A percentile compares a stretch with the other conserved stretches of the same genome.
Evolutionary conservation across 2,888 invertebrate genomes (phyloP).

Genomic region (Diaperis boleti): DNA sequence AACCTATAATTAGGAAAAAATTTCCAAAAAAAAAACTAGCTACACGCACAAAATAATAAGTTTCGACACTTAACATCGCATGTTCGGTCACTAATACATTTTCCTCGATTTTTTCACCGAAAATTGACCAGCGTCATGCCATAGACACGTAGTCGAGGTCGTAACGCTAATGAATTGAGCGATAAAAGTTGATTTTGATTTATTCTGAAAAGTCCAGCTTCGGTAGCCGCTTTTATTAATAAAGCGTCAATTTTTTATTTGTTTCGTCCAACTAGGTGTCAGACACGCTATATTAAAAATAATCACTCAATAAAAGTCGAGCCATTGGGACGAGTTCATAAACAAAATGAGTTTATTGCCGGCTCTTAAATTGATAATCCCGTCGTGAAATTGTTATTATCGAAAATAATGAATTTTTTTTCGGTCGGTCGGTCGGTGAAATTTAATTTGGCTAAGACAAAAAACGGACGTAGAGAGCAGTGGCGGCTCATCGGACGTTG

Average conservation of each 20-base stretch:
- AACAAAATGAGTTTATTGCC: constrained; percentile 52
- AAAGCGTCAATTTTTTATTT: constrained; percentile 10
- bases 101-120: constrained; percentile 23
- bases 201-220: constrained; percentile 19
- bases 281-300: constrained; percentile 55
- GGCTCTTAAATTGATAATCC: constrained; percentile 34
- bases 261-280: constrained; percentile 53
- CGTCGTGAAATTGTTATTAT: constrained; percentile 35
- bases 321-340: constrained; percentile 49
- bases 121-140: constrained; percentile 24
- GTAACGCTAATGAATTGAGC: constrained; percentile 25
- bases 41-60: constrained; percentile 33
- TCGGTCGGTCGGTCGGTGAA: constrained; percentile 12
- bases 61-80: constrained; percentile 35
- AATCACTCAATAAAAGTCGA: constrained; percentile 56
- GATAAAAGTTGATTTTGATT: constrained; percentile 26
- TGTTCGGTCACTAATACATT: constrained; percentile 25
- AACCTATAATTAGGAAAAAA: constrained; percentile 29
- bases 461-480: constrained; percentile 11
- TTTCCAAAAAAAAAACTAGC: constrained; percentile 17
- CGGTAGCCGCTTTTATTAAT: constrained; percentile 23
- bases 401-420: constrained; percentile 32
- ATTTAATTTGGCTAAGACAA: constrained; percentile 36
- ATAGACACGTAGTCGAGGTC: constrained; percentile 12
- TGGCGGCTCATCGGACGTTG: too few relatives aligned